Evolutionary conservation across 2,797 vertebrate species (phyloP), one percentile per base, ranked within the genome.

Genomic region (Neostethus bicornis): DNA sequence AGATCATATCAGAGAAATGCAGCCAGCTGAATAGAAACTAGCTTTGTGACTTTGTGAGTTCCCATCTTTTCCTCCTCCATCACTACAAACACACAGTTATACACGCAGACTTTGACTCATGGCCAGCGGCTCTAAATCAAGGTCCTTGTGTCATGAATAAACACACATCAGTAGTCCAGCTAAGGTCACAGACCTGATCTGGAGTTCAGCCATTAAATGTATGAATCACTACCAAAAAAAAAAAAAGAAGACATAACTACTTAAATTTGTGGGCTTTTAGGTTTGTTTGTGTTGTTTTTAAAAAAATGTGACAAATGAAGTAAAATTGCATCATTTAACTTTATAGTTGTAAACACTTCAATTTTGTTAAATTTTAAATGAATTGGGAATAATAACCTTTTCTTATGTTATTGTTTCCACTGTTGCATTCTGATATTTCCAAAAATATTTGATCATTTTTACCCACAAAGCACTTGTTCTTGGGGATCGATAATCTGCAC

Each of bases 121-220:
- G 37, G 48, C 19, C 53, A 37, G 50, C 7, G 7, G 70, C 5
- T 23, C 51, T 64, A 59, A 84, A 59, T 82, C 89, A 84, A 83
- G 69, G 85, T 83, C 79, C 66, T 76, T 79, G 74, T 70, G 76
- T 58, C 73, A 80, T 61, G 54, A 52, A 77, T 70, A 79, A 90
- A 87, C 87, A 91, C 81, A 77, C 70, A 83, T 46, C 75, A 71
- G 52, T 51, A 29, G 51, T 39, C 60, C 56, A 53, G 35, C 72
- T 68, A 26, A 85, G 89, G 88, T 86, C 88, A 68, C 66, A 84
- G 64, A 75, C 78, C 83, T 37, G 21, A 61, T 67, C 78, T 60
- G 53, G 38, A 46, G 43, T 58, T 34, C 54, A 48, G 34, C 25
- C 1, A 32, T 20, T 1, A 16, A 11, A 32, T 32, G 4, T 45